These are phyloP conservation scores for Lates calcarifer DNA, from an alignment of 2,113 vertebrate genomes.

Conservation along the genomic window DNA sequence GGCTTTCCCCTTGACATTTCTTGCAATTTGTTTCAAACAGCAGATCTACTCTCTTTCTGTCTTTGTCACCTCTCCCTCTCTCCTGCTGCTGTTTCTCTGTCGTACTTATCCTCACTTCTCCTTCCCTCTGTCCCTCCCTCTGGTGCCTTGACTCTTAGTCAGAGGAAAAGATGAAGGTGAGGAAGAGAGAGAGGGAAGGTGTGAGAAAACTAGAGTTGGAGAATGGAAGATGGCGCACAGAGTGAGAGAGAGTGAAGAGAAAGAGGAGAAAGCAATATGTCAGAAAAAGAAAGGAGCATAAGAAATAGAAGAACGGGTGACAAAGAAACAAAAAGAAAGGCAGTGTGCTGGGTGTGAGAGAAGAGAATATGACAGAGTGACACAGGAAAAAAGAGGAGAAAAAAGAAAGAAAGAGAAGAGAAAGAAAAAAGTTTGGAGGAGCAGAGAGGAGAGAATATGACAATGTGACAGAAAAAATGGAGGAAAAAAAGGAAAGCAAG, in stretches of 20 bases:
- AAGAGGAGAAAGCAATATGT: conserved; percentile 40
- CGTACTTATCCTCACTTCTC: conserved; percentile 28
- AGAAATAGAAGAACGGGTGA: conserved; percentile 53
- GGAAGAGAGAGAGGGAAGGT: conserved; percentile 22
- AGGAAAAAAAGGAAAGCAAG: conserved; percentile 34
- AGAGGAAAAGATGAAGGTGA: conserved; percentile 33
- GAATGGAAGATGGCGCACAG: conserved; percentile 18
- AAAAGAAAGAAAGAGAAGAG: conserved; percentile 32
- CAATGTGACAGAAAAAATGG: conserved; percentile 55
- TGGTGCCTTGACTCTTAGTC: conserved; percentile 57
- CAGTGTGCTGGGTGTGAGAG: conserved; percentile 42
- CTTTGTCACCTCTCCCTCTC: conserved; percentile 44
- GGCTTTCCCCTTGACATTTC: conserved; percentile 48
- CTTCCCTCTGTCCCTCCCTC: conserved; percentile 44
- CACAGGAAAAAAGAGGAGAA: conserved; percentile 33
- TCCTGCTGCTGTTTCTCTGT: conserved; percentile 38
- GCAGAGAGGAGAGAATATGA: conserved; percentile 46
- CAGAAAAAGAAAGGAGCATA: conserved; percentile 48
- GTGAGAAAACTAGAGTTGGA: conserved; percentile 32
- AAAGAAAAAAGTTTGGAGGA: conserved; percentile 44
- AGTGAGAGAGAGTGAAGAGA: conserved; percentile 31
- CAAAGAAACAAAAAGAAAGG: conserved; percentile 65
- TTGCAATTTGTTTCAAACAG: conserved; percentile 32
- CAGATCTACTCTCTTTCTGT: conserved; percentile 36
- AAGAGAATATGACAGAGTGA: conserved; percentile 55